phyloP scores from a whole-genome alignment of 2,888 invertebrate genomes.

The Thumatha senex region DNA sequence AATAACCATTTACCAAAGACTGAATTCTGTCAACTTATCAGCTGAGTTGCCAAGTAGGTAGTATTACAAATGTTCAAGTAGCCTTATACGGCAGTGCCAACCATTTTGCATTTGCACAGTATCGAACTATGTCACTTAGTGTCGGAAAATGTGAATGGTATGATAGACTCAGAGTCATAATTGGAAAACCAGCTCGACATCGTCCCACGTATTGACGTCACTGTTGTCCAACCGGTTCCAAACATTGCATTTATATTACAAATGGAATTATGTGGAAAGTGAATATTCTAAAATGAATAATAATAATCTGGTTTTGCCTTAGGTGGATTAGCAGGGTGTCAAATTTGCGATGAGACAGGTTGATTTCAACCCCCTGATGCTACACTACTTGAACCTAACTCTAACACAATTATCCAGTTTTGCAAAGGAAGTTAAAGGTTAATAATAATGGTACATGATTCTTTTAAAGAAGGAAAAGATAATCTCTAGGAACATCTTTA shows the following conservation, averaged over 20 bases:
- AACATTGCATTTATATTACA: slow-evolving; percentile 28
- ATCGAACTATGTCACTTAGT: background rate
- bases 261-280: slow-evolving; percentile 11
- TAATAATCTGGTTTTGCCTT: background rate
- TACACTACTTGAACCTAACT: no score
- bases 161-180: slow-evolving; percentile 18
- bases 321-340: no score
- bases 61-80: slow-evolving; percentile 16
- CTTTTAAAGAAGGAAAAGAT: no score
- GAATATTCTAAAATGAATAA: background rate
- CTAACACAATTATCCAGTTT: no score
- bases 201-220: slow-evolving; percentile 55
- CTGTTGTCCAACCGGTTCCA: slow-evolving; percentile 46
- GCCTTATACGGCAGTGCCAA: slow-evolving; percentile 5
- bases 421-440: no score
- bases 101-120: slow-evolving; percentile 14
- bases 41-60: slow-evolving; percentile 15
- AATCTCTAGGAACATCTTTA: no score
- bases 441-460: no score
- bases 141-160: slow-evolving; percentile 13
- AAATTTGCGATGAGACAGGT: no score
- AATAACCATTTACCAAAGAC: slow-evolving; percentile 2
- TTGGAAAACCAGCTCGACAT: slow-evolving; percentile 31
- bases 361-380: no score
- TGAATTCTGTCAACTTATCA: slow-evolving; percentile 3